Base-by-base conservation (phyloP, 1,140 invertebrate genomes). In the Neoseiulus cucumeris region DNA sequence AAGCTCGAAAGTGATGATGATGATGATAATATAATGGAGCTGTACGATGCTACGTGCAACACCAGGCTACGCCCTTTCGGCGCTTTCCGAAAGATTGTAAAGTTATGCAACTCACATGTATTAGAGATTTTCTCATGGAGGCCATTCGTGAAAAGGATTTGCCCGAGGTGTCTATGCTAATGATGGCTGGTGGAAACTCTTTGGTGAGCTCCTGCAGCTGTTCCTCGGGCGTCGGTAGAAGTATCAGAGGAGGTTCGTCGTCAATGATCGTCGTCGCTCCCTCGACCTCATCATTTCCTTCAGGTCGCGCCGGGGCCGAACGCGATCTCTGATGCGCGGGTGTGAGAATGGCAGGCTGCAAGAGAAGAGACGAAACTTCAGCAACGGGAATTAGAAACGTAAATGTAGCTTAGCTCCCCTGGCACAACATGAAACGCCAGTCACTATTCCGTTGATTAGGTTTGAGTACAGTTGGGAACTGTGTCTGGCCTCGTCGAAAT, bases 141-240 rank as follows among this genome's bases (percentile, higher is more conserved):
- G 85, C 86, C 86, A 91, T 89, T 69, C 89, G 81, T 70, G 87
- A 82, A 79, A 92, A 93, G 72, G 83, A 83, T 71, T 81, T 81
- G 18, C 88, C 89, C 66, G 85, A 87, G 25, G 87, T 83, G 75
- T 93, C 89, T 65, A 93, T 89, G 45, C 84, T 81, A 14, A 93
- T 85, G 67, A 91, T 76, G 80, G 89, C 83, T 39, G 87, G 84
- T 22, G 86, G 86, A 78, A 89, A 92, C 78, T 87, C 73, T 65
- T 72, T 64, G 44, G 74, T 73, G 7, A 77, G 65, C 1, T 74
- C 72, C 44, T 73, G 68, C 20, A 70, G 70, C 64, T 74, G 70
- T 65, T 77, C 77, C 59, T 75, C 72, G 7, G 76, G 73, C 7
- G 75, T 73, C 14, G 75, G 74, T 22, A 73, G 67, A 41, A 44